Percentiles rank a stretch among this genome's conserved stretches.
phyloP scores from a whole-genome alignment of 2,797 vertebrate species.

The Mycteria americana region DNA sequence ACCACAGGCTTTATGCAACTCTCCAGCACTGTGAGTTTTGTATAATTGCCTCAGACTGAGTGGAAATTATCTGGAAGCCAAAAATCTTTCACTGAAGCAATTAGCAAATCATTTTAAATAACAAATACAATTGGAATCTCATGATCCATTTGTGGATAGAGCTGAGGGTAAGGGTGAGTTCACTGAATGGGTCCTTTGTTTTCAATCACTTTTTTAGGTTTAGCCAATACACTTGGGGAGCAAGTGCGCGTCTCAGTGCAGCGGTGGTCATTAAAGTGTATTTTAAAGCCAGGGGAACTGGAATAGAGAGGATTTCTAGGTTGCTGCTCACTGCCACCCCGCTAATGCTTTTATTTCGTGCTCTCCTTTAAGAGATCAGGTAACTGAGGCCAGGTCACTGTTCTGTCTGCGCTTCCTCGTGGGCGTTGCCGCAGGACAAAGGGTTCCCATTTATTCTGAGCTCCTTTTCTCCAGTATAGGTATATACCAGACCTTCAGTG shows the following conservation, averaged over 20 bases:
- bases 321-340: neutral
- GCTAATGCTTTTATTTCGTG: neutral
- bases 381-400: neutral
- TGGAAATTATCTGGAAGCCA: neutral
- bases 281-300: neutral
- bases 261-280: neutral
- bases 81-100: constrained; percentile 48
- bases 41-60: neutral
- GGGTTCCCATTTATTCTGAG: neutral
- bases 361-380: neutral
- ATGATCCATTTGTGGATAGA: neutral
- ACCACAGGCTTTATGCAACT: neutral
- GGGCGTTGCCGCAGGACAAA: neutral
- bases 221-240: neutral
- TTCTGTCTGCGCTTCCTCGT: accelerated
- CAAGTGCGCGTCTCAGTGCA: neutral
- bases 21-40: neutral
- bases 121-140: constrained; percentile 27
- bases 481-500: neutral
- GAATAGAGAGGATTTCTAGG: neutral
- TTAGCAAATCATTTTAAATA: constrained; percentile 33
- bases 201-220: neutral
- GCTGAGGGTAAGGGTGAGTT: neutral
- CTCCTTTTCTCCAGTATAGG: neutral
- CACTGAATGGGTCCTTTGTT: constrained; percentile 29